Conservation (phyloP, 2,888 invertebrate genomes). For the Hirudinaria manillensis region DNA sequence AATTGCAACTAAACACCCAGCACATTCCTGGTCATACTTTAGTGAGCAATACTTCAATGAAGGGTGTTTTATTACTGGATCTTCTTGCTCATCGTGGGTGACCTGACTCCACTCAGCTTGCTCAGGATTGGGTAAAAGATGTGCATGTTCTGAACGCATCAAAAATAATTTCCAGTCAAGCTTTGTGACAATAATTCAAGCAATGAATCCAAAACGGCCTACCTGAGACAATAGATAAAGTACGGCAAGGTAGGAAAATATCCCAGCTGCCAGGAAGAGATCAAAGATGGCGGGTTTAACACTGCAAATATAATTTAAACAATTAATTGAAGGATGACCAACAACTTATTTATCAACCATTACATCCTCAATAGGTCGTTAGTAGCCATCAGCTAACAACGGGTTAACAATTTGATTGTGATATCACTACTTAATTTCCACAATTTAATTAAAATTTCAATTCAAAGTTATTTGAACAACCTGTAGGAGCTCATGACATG, state of each 20-base stretch:
- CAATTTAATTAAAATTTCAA: neutral
- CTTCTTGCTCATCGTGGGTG: too few relatives aligned
- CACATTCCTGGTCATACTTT: too few relatives aligned
- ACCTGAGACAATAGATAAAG: conserved; percentile 53
- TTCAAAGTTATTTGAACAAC: conserved; percentile 56
- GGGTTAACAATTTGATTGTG: too few relatives aligned
- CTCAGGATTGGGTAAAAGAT: conserved; percentile 20
- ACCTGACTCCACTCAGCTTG: conserved; percentile 18
- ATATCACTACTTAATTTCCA: neutral
- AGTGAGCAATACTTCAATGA: too few relatives aligned
- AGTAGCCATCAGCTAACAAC: too few relatives aligned
- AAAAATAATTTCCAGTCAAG: neutral
- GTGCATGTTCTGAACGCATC: conserved; percentile 22
- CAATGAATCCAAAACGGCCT: conserved; percentile 9
- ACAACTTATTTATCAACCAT: neutral
- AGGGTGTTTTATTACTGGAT: too few relatives aligned
- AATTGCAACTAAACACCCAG: too few relatives aligned
- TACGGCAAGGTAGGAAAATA: conserved; percentile 73
- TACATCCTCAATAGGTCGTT: too few relatives aligned
- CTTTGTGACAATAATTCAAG: neutral
- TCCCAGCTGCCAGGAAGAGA: conserved; percentile 79
- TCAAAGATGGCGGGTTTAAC: conserved; percentile 97
- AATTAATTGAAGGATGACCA: neutral
- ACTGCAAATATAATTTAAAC: conserved; percentile 59
- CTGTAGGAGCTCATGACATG: conserved; percentile 79